These are phyloP conservation scores for Morone saxatilis DNA, from an alignment of 2,113 vertebrate species.

Conservation along the genomic window DNA sequence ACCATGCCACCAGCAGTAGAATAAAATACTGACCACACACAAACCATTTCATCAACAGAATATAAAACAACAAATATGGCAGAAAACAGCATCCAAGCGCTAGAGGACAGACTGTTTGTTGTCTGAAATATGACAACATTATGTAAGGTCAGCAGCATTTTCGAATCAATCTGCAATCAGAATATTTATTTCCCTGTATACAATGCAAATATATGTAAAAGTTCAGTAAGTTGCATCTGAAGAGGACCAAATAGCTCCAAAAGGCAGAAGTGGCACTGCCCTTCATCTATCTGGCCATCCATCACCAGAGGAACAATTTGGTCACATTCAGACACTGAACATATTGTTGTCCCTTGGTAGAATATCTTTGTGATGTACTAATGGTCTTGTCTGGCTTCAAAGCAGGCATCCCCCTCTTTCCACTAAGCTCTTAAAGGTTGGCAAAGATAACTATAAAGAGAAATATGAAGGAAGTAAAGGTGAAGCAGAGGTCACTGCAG, in stretches of 20 bases:
- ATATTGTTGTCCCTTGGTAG: slow-evolving; percentile 7
- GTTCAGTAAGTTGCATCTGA: not conserved
- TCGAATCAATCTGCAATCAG: not conserved
- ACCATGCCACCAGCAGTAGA: slow-evolving; percentile 4
- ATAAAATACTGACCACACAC: slow-evolving; percentile 51
- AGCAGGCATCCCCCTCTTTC: slow-evolving; percentile 25
- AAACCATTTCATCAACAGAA: slow-evolving; percentile 28
- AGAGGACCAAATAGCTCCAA: not conserved
- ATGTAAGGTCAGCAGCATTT: slow-evolving; percentile 7
- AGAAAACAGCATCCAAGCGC: slow-evolving; percentile 14
- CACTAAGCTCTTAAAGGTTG: slow-evolving; percentile 47
- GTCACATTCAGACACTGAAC: slow-evolving; percentile 33
- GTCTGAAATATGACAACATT: slow-evolving; percentile 7
- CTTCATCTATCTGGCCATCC: not conserved
- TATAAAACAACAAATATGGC: slow-evolving; percentile 18
- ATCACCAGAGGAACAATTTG: slow-evolving; percentile 16
- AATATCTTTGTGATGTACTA: slow-evolving; percentile 41
- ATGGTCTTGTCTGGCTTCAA: slow-evolving; percentile 55
- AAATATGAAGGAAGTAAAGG: slow-evolving; percentile 62
- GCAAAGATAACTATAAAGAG: slow-evolving; percentile 44
- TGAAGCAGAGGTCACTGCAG: slow-evolving; percentile 56
- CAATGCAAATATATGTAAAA: not conserved
- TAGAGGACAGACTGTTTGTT: slow-evolving; percentile 6
- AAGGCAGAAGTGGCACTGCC: not conserved
- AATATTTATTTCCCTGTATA: not conserved